Evolutionary conservation across 2,797 vertebrate genomes (phyloP).

Genomic region (Ibycter americanus): DNA sequence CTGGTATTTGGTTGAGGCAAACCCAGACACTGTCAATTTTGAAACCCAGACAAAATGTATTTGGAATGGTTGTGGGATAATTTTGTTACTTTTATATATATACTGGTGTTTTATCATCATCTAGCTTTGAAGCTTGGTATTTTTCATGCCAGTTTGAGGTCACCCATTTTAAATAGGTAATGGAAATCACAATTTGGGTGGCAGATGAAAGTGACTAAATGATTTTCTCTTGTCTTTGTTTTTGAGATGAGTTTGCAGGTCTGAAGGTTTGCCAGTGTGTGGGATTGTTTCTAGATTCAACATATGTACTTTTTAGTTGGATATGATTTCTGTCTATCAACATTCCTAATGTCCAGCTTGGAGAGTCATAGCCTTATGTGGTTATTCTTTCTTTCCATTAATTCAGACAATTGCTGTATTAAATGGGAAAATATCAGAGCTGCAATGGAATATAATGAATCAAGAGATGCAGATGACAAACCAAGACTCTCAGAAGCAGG

Average conservation of each 20-base stretch:
- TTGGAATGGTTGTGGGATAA: neutral
- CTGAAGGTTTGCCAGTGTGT: neutral
- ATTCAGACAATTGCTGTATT: constrained; percentile 73
- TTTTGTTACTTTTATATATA: neutral
- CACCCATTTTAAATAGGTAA: neutral
- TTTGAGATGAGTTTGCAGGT: neutral
- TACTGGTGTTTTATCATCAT: neutral
- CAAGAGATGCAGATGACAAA: constrained; percentile 78
- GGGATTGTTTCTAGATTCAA: neutral
- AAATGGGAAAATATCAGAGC: constrained; percentile 77
- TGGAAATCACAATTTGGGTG: neutral
- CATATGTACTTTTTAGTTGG: neutral
- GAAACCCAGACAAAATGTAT: neutral
- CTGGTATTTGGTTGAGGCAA: neutral
- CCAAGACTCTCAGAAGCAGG: constrained; percentile 77
- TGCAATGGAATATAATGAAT: constrained; percentile 77
- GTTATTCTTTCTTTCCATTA: neutral
- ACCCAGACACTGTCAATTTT: neutral
- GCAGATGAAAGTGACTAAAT: neutral
- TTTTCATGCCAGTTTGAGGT: neutral
- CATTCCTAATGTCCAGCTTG: neutral
- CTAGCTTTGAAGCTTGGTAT: neutral
- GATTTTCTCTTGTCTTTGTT: neutral
- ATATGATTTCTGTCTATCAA: neutral
- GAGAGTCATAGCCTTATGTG: neutral